Evolutionary conservation across 2,797 vertebrate genomes (phyloP).

Genomic region (Setipinna tenuifilis): DNA sequence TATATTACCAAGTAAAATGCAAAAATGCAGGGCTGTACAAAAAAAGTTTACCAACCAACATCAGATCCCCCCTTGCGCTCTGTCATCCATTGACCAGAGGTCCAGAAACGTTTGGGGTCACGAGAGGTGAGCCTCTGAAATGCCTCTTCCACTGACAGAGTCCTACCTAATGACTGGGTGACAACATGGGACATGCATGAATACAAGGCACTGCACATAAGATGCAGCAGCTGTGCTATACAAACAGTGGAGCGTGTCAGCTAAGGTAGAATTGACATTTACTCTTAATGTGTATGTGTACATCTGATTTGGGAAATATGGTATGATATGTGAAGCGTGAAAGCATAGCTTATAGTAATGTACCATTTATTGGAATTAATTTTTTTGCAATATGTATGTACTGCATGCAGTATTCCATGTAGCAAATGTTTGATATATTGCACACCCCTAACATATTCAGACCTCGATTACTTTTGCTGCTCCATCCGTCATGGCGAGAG

Average conservation of each 20-base stretch:
- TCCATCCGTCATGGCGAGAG: constrained; percentile 91
- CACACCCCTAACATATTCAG: constrained; percentile 30
- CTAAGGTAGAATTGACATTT: background rate
- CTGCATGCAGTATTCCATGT: too few species aligned
- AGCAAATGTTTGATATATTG: too few species aligned
- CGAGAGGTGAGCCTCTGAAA: constrained; percentile 78
- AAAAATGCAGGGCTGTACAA: background rate
- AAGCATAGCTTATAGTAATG: too few species aligned
- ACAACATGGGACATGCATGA: background rate
- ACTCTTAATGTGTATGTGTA: too few species aligned
- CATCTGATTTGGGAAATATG: too few species aligned
- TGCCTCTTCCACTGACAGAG: constrained; percentile 64
- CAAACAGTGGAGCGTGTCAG: background rate
- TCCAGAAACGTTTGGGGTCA: constrained; percentile 83
- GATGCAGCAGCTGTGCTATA: too few species aligned
- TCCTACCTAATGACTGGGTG: background rate
- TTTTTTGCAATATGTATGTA: too few species aligned
- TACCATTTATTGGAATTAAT: too few species aligned
- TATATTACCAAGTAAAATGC: background rate
- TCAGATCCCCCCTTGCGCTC: constrained; percentile 88
- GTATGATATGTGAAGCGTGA: too few species aligned
- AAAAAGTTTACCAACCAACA: constrained; percentile 74
- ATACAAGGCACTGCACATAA: background rate
- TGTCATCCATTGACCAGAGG: constrained; percentile 93
- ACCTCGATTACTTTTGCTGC: constrained; percentile 91